Base-by-base conservation (phyloP, 2,888 invertebrate genomes). In the Catocala nupta region DNA sequence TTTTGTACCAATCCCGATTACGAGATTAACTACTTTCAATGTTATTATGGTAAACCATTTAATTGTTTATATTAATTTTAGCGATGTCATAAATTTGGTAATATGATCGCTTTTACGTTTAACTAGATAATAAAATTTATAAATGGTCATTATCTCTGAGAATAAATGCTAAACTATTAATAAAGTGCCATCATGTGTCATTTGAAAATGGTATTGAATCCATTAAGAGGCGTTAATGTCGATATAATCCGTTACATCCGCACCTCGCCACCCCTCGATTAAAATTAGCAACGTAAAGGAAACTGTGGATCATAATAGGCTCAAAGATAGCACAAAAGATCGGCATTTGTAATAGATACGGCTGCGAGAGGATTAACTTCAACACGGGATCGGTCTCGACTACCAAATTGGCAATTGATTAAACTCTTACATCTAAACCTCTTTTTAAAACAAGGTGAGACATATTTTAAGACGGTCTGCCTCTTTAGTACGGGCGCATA, bases 161-260 rank as follows among this genome's bases (percentile, higher is more conserved):
- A 10, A 44, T 51, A 60, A 55, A 63, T 58, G 56, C 53, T 58
- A 55, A 56, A 65, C 44, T 61, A 39, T 39, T 39, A 72, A 70
- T 70, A 74, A 75, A 71, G 68, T 68, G 48, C 54, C 6, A 10
- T 45, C 55, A 63, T 69, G 58, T 70, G 62, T 75, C 65, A 78
- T 75, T 75, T 58, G 58, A 69, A 64, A 76, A 81, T 77, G 77
- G 78, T 82, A 84, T 45, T 76, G 81, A 81, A 86, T 85, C 78
- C 82, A 83, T 83, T 80, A 71, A 80, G 79, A 83, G 82, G 87
- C 81, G 88, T 82, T 86, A 88, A 90, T 88, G 82, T 83, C 70
- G 62, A 73, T 81, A 84, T 88, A 90, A 90, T 88, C 88, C 87
- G 86, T 83, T 78, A 89, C 88, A 90, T 90, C 90, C 90, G 86